A percentile compares a stretch with the other conserved stretches of the same genome.
Conservation (phyloP, 2,888 invertebrate genomes). For the Ethmia dodecea region DNA sequence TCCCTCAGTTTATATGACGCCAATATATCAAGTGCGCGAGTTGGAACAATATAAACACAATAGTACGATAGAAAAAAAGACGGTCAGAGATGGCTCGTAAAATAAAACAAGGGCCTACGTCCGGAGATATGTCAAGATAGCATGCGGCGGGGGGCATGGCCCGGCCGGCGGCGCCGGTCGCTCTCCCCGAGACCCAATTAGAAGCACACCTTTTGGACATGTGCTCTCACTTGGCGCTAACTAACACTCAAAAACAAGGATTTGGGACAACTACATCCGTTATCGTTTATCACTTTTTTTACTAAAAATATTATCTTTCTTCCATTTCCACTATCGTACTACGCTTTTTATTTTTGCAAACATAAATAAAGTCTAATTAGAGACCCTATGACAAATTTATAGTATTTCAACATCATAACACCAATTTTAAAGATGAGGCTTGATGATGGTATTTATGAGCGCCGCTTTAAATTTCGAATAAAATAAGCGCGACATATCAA, state of each 20-base stretch:
- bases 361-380: not conserved
- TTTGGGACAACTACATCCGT: conserved; percentile 59
- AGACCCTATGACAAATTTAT: not conserved
- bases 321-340: not conserved
- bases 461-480: conserved; percentile 1
- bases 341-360: not conserved
- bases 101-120: conserved; percentile 72
- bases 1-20: conserved; percentile 45
- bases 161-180: conserved; percentile 49
- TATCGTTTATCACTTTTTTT: conserved; percentile 58
- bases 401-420: too few species aligned
- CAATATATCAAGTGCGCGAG: conserved; percentile 60
- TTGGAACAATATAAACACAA: conserved; percentile 57
- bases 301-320: not conserved
- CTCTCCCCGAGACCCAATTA: conserved; percentile 69
- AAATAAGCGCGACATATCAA: conserved; percentile 13
- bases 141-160: conserved; percentile 59
- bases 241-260: conserved; percentile 58
- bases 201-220: conserved; percentile 76
- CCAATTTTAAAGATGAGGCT: too few species aligned
- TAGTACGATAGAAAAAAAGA: conserved; percentile 58
- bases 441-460: too few species aligned
- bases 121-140: conserved; percentile 77
- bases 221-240: conserved; percentile 66
- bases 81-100: conserved; percentile 71